Base-by-base conservation (phyloP, 2,888 invertebrate species). In the Pharmacophagus antenor region DNA sequence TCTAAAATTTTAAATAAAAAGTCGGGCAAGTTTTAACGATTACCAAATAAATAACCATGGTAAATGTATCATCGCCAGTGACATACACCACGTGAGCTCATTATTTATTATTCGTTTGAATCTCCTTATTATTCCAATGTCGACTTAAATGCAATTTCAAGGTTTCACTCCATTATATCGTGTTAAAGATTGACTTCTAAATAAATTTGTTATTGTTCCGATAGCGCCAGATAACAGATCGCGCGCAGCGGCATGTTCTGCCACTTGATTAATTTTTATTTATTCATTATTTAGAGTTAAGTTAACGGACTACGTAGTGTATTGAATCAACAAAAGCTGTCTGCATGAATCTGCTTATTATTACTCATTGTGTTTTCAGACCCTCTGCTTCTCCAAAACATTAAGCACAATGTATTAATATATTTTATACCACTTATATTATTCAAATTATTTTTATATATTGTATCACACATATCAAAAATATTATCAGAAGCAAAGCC, bases 71-170 rank as follows among this genome's bases (percentile, higher is more conserved):
- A 49, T 53, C 54, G 50, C 58, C 17, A 18, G 25, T 58, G 50
- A 53, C 58, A 51, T 52, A 51, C 31, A 58, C 59, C 53, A 63
- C 44, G 50, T 70, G 62, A 59, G 55, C 52, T 63, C 64, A 62
- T 76, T 77, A 77, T 76, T 77, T 77, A 75, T 78, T 74, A 79
- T 79, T 77, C 74, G 66, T 70, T 72, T 73, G 67, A 72, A 74
- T 76, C 71, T 79, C 67, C 70, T 79, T 82, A 72, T 79, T 80
- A 81, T 84, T 82, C 77, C 76, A 77, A 77, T 77, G 76, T 75
- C 74, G 74, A 70, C 76, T 76, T 79, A 77, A 80, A 81, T 80
- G 77, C 77, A 80, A 71, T 80, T 78, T 82, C 83, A 84, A 83
- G 84, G 82, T 77, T 74, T 63, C 65, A 63, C 62, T 68, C 68